These are phyloP conservation scores for Platycheirus rosarum DNA, from an alignment of 2,888 invertebrate genomes.

Conservation along the genomic window DNA sequence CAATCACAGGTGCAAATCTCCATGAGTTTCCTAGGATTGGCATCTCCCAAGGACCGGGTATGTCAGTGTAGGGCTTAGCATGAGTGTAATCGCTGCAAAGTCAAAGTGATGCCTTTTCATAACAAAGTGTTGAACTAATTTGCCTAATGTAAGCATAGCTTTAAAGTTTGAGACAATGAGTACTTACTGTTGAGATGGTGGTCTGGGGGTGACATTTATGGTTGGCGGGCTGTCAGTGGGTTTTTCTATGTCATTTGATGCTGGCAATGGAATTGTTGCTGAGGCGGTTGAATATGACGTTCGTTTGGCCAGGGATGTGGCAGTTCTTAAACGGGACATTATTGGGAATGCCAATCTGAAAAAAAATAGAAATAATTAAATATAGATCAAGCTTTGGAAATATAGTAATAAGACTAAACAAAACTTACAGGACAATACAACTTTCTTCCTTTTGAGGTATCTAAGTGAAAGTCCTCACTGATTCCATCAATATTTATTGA, in stretches of 20 bases:
- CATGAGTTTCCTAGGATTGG: slow-evolving; percentile 91
- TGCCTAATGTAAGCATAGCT: not conserved
- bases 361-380: too few relatives aligned
- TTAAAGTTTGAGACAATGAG: not conserved
- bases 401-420: too few relatives aligned
- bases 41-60: slow-evolving; percentile 89
- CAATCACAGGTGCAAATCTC: slow-evolving; percentile 89
- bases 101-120: slow-evolving; percentile 46
- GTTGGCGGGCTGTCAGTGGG: not conserved
- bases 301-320: slow-evolving; percentile 78
- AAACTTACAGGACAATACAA: too few relatives aligned
- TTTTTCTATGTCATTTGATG: slow-evolving; percentile 39
- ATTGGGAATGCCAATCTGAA: not conserved
- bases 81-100: slow-evolving; percentile 53
- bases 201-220: slow-evolving; percentile 19
- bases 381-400: too few relatives aligned
- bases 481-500: slow-evolving; percentile 10
- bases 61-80: slow-evolving; percentile 85
- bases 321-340: slow-evolving; percentile 77
- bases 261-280: slow-evolving; percentile 54
- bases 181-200: slow-evolving; percentile 54
- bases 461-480: not conserved
- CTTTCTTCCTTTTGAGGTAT: too few relatives aligned
- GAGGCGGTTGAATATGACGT: slow-evolving; percentile 79
- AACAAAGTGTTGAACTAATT: slow-evolving; percentile 41